Conservation (phyloP, 2,113 vertebrate genomes). For the Orycteropus afer region DNA sequence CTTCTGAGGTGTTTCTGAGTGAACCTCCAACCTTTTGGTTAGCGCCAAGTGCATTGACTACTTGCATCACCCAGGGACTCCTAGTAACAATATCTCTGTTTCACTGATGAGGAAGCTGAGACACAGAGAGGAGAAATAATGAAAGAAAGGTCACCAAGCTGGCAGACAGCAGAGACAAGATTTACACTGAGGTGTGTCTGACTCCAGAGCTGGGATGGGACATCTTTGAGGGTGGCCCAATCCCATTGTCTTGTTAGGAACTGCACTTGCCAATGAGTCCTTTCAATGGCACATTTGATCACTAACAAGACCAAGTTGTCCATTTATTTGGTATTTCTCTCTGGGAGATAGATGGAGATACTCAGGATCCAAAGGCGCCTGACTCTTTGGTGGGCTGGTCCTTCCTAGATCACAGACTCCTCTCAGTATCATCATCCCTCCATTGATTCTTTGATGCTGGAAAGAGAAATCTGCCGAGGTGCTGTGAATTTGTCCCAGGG, state of each 20-base stretch:
- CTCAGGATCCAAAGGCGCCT: background rate
- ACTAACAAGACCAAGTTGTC: background rate
- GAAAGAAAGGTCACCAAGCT: background rate
- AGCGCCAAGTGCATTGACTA: background rate
- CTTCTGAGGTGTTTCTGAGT: background rate
- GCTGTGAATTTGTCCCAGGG: background rate
- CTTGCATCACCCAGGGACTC: background rate
- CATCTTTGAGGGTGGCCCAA: background rate
- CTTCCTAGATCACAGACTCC: background rate
- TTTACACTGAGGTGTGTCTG: background rate
- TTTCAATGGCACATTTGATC: background rate
- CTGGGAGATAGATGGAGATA: background rate
- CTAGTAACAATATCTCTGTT: background rate
- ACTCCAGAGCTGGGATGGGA: background rate
- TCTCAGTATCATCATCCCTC: background rate
- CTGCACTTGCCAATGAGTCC: background rate
- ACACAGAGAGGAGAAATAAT: background rate
- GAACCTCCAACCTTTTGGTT: background rate
- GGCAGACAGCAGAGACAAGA: background rate
- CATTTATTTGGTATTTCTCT: background rate
- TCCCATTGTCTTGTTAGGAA: background rate
- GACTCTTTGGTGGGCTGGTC: background rate
- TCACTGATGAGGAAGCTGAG: background rate
- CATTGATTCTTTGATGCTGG: background rate
- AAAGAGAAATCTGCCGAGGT: background rate